These are phyloP conservation scores for Fissipunctia ypsillon DNA, from an alignment of 2,888 invertebrate species.

Conservation along the genomic window DNA sequence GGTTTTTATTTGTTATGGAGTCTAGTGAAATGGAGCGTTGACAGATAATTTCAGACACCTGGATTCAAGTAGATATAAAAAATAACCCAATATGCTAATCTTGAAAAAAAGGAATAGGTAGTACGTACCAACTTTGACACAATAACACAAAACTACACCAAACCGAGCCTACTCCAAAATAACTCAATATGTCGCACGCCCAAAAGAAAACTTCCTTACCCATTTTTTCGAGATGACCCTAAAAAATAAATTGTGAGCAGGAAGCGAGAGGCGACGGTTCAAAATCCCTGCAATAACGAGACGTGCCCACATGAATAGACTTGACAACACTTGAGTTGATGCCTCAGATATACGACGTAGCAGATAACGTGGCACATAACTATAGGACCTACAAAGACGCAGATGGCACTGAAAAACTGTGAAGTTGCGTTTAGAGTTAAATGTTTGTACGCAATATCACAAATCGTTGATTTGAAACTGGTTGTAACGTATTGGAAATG, in stretches of 20 bases:
- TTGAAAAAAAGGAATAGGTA: too few species aligned
- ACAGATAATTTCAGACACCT: too few species aligned
- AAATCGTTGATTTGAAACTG: neutral
- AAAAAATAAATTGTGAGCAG: slow-evolving; percentile 56
- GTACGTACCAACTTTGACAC: neutral
- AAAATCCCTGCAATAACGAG: slow-evolving; percentile 66
- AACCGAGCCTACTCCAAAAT: slow-evolving; percentile 21
- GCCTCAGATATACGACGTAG: slow-evolving; percentile 55
- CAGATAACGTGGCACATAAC: slow-evolving; percentile 60
- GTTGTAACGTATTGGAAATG: neutral
- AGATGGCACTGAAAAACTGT: slow-evolving; percentile 31
- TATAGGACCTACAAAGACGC: slow-evolving; percentile 46
- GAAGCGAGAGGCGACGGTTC: slow-evolving; percentile 44
- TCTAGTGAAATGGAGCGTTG: neutral
- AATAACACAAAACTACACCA: slow-evolving; percentile 17
- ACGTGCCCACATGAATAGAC: slow-evolving; percentile 76
- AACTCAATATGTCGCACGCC: slow-evolving; percentile 36
- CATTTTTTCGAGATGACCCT: slow-evolving; percentile 57
- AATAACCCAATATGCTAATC: neutral
- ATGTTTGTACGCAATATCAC: neutral
- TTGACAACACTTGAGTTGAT: slow-evolving; percentile 71
- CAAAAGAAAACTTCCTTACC: slow-evolving; percentile 39
- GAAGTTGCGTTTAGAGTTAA: neutral
- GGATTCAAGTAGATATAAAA: neutral
- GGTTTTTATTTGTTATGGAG: neutral